Evolutionary conservation across 1,140 invertebrate species (phyloP), one percentile per base, ranked within the genome.

Genomic region (Prorops nasuta): DNA sequence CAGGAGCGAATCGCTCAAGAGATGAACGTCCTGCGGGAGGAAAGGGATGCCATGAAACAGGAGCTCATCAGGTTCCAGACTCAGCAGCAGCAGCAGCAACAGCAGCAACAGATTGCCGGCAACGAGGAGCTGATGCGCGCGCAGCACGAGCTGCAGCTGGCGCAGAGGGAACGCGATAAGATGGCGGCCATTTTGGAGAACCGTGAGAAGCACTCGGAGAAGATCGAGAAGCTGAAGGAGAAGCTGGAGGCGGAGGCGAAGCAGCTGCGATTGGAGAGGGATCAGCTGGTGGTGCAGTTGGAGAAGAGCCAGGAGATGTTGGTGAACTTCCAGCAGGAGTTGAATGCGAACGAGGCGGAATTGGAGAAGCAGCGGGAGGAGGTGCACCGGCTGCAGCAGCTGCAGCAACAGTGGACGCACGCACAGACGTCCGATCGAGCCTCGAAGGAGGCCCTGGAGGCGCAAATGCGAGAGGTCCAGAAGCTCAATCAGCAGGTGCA

Each of bases 241-340:
- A 92, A 92, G 68, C 79, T 92, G 50, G 91, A 94, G 67, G 81
- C 82, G 1, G 91, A 94, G 52, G 84, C 89, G 51, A 92, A 91
- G 63, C 90, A 94, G 69, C 63, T 94, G 59, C 87, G 88, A 24
- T 83, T 88, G 31, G 91, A 94, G 72, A 76, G 91, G 41, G 91
- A 94, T 68, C 91, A 94, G 70, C 72, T 94, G 45, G 90, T 94
- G 1, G 84, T 88, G 40, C 92, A 94, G 69, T 67, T 95, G 62
- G 91, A 95, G 71, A 94, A 95, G 72, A 92, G 89, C 4, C 91
- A 94, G 70, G 91, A 94, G 63, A 93, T 95, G 83, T 72, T 95
- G 32, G 87, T 94, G 73, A 92, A 92, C 72, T 94, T 94, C 86
- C 92, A 94, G 71, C 86, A 92, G 64, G 91, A 94, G 65, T 66